These are phyloP conservation scores for Linyphia triangularis DNA, from an alignment of 2,888 invertebrate species.

Conservation along the genomic window DNA sequence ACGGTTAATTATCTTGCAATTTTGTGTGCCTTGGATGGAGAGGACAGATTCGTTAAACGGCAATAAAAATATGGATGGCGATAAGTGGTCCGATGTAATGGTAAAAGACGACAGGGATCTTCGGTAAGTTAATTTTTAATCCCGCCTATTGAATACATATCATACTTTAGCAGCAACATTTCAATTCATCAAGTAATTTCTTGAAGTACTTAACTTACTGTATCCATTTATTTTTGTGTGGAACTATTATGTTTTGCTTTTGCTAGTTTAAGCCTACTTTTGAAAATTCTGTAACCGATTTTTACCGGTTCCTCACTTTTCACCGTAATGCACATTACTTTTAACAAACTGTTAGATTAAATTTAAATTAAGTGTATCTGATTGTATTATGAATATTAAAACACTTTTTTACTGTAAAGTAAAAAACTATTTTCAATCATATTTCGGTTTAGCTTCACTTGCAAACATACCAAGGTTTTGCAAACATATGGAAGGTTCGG, in stretches of 20 bases:
- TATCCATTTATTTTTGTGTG: not conserved
- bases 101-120: slow-evolving; percentile 58
- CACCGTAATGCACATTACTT: too few species aligned
- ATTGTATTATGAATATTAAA: too few species aligned
- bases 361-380: too few species aligned
- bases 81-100: slow-evolving; percentile 61
- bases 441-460: too few species aligned
- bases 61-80: slow-evolving; percentile 60
- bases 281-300: not conserved
- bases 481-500: too few species aligned
- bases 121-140: slow-evolving; percentile 32
- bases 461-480: too few species aligned
- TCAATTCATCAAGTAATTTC: not conserved
- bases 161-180: not conserved
- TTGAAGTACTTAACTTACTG: not conserved
- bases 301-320: not conserved
- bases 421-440: too few species aligned
- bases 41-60: slow-evolving; percentile 16
- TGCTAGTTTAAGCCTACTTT: not conserved
- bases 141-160: not conserved
- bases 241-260: not conserved
- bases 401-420: too few species aligned
- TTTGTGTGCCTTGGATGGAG: too few species aligned
- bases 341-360: too few species aligned
- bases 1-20: too few species aligned